Percentiles rank a stretch among this genome's conserved stretches.
These are phyloP conservation scores for Eriosoma lanigerum DNA, from an alignment of 1,140 invertebrate species.

Conservation along the genomic window DNA sequence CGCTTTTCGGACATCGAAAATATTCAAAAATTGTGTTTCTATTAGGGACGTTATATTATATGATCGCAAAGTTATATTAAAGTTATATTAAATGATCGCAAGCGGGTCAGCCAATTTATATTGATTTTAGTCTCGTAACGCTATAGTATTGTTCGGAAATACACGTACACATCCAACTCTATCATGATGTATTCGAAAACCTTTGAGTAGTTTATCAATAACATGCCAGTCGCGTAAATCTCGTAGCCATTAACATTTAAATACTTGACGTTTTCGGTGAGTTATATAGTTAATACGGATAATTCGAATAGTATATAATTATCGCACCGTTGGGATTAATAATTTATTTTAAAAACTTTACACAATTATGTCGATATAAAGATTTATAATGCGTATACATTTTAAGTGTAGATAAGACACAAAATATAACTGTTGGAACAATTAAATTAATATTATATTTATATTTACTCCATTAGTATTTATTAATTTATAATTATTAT, in stretches of 20 bases:
- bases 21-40: background rate
- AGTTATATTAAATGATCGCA: constrained; percentile 4
- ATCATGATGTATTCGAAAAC: background rate
- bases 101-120: constrained; percentile 25
- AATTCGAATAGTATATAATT: background rate
- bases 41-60: background rate
- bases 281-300: background rate
- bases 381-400: background rate
- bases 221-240: background rate
- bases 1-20: background rate
- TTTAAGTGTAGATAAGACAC: background rate
- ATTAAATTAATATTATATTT: too few species aligned
- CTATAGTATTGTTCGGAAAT: background rate
- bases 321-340: background rate
- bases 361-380: background rate
- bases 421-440: too few species aligned
- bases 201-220: background rate
- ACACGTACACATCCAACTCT: background rate
- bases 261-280: background rate
- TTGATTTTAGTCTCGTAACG: background rate
- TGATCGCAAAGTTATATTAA: too few species aligned
- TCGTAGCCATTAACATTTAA: background rate
- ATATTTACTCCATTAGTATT: too few species aligned
- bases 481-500: too few species aligned
- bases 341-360: background rate